Evolutionary conservation across 2,113 vertebrate genomes (phyloP).

Genomic region (Ageneiosus marmoratus): DNA sequence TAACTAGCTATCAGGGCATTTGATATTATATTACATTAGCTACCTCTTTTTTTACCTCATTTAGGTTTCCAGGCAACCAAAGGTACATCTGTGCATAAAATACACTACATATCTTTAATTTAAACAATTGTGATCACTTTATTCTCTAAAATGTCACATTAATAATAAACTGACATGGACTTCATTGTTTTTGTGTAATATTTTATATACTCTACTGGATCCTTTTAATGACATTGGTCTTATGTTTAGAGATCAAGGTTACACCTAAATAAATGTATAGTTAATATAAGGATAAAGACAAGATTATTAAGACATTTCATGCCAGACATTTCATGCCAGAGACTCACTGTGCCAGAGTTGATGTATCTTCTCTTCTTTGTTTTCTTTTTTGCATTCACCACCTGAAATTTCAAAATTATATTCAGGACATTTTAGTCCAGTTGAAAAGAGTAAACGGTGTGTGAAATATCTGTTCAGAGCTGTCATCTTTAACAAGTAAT

Average conservation of each 20-base stretch:
- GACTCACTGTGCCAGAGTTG: constrained; percentile 90
- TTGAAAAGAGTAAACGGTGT: background rate
- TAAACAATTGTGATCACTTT: background rate
- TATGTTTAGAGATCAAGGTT: background rate
- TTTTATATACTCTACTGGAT: background rate
- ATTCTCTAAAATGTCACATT: background rate
- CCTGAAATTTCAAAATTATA: constrained; percentile 69
- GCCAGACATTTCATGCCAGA: background rate
- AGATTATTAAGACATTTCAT: background rate
- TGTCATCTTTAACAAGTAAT: background rate
- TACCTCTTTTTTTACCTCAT: background rate
- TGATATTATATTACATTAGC: background rate
- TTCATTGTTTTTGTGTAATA: background rate
- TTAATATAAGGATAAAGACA: background rate
- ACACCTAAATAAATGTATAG: background rate
- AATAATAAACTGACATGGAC: background rate
- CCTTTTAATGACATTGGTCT: background rate
- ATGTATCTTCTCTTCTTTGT: constrained; percentile 94
- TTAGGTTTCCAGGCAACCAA: background rate
- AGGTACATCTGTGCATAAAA: background rate
- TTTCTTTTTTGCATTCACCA: constrained; percentile 93
- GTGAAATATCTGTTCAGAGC: background rate
- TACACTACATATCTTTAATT: background rate
- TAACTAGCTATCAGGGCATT: background rate
- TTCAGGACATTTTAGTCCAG: constrained; percentile 1